phyloP scores from a whole-genome alignment of 2,888 invertebrate species.

The Drosophila picticornis region DNA sequence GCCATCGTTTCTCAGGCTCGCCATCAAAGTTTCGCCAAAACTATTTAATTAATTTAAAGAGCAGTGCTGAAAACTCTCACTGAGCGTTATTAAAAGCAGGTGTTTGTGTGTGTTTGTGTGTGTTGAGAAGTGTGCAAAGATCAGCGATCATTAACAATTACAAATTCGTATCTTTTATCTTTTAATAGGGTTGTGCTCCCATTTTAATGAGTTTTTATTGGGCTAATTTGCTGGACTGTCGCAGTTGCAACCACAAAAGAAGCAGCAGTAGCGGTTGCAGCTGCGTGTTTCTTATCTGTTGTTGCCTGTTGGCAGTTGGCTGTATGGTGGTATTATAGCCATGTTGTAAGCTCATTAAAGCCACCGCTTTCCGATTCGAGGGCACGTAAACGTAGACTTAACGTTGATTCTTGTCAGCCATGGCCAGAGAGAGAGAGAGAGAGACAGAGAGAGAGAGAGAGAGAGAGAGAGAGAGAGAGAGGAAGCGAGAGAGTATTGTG shows the following conservation, averaged over 20 bases:
- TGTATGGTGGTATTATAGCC: conserved; percentile 31
- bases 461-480: neutral
- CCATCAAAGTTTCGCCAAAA: neutral
- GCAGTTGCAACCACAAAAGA: conserved; percentile 12
- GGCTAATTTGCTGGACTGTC: conserved; percentile 49
- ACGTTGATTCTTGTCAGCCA: conserved; percentile 26
- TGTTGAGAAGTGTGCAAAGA: neutral
- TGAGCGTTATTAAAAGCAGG: conserved; percentile 7
- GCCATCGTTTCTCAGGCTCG: neutral
- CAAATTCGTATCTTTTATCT: conserved; percentile 43
- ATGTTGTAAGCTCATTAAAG: conserved; percentile 70
- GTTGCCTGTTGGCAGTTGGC: neutral
- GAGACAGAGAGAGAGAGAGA: neutral
- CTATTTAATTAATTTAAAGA: conserved; percentile 11
- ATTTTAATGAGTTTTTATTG: conserved; percentile 60
- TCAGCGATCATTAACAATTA: conserved; percentile 42
- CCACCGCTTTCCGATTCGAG: conserved; percentile 52
- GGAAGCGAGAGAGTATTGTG: neutral
- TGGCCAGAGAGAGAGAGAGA: conserved; percentile 4
- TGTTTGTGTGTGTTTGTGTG: neutral
- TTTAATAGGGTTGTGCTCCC: conserved; percentile 24
- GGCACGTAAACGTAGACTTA: conserved; percentile 58
- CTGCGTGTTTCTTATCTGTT: conserved; percentile 50
- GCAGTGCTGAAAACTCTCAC: neutral
- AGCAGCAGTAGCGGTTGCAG: conserved; percentile 17